phyloP scores from a whole-genome alignment of 2,888 invertebrate species.

The Drosophila monieri region DNA sequence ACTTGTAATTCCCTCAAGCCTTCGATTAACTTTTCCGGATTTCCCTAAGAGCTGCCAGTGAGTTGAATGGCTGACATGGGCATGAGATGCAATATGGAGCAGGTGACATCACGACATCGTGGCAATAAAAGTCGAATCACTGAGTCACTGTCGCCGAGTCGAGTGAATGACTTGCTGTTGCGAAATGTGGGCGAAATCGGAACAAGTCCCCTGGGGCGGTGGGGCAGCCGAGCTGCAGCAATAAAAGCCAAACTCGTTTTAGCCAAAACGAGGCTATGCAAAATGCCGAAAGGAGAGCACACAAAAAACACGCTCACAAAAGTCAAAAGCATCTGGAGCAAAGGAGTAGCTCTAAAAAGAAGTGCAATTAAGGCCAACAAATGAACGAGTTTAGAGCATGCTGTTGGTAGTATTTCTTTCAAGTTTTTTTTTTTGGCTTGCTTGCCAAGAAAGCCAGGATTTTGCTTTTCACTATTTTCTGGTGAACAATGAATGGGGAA shows the following conservation, averaged over 20 bases:
- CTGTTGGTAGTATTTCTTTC: constrained; percentile 1
- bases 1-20: constrained; percentile 21
- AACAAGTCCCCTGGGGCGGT: constrained; percentile 33
- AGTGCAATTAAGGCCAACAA: constrained; percentile 54
- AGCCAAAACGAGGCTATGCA: constrained; percentile 46
- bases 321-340: constrained; percentile 19
- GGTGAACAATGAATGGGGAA: constrained; percentile 9
- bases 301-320: constrained; percentile 4
- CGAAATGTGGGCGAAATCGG: constrained; percentile 12
- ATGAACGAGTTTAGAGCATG: constrained; percentile 27
- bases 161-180: constrained; percentile 43
- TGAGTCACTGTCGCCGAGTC: background rate
- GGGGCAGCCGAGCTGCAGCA: constrained; percentile 33
- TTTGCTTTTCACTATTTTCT: constrained; percentile 1
- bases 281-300: constrained; percentile 16
- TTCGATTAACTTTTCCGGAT: background rate
- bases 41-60: background rate
- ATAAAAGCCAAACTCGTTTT: constrained; percentile 22
- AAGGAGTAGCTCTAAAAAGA: constrained; percentile 29
- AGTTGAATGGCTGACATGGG: constrained; percentile 30
- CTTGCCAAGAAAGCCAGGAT: constrained; percentile 5
- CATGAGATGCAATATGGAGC: constrained; percentile 29
- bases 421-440: constrained; percentile 9
- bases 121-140: constrained; percentile 17
- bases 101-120: constrained; percentile 34